These are phyloP conservation scores for Dromaius novaehollandiae DNA, from an alignment of 2,113 vertebrate species.

Conservation along the genomic window DNA sequence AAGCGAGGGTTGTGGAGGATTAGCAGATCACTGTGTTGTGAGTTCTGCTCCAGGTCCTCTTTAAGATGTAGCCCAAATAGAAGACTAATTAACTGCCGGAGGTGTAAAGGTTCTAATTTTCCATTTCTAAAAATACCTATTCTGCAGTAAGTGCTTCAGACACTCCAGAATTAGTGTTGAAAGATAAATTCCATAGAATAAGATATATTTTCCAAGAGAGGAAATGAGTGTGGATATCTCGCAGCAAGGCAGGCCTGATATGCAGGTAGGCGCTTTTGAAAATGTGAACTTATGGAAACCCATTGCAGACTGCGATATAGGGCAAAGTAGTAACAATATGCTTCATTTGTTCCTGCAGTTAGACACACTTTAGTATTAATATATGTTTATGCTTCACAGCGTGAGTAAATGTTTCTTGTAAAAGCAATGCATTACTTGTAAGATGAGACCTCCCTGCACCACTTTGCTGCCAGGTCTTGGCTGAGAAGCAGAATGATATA, in stretches of 20 bases:
- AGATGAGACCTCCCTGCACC: neutral
- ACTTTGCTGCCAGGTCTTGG: slow-evolving; percentile 9
- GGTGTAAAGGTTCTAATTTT: slow-evolving; percentile 22
- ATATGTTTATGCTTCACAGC: neutral
- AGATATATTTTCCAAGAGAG: neutral
- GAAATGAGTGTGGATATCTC: neutral
- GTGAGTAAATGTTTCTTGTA: neutral
- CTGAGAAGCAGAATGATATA: neutral
- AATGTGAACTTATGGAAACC: neutral
- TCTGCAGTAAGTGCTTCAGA: slow-evolving; percentile 19
- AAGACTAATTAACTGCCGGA: slow-evolving; percentile 40
- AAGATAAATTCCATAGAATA: neutral
- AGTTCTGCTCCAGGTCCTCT: slow-evolving; percentile 22
- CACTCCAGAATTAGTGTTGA: neutral
- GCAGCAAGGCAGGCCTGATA: neutral
- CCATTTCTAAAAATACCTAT: slow-evolving; percentile 37
- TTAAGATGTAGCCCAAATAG: slow-evolving; percentile 22
- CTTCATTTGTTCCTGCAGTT: neutral
- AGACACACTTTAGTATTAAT: neutral
- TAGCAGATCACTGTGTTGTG: neutral
- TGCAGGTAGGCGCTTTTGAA: neutral
- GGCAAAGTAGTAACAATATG: neutral
- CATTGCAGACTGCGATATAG: neutral
- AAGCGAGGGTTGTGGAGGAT: neutral
- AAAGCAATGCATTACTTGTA: neutral